Percentiles rank a stretch among this genome's conserved stretches.
Conservation (phyloP, 2,113 vertebrate species). For the Tychaedon coryphoeus region DNA sequence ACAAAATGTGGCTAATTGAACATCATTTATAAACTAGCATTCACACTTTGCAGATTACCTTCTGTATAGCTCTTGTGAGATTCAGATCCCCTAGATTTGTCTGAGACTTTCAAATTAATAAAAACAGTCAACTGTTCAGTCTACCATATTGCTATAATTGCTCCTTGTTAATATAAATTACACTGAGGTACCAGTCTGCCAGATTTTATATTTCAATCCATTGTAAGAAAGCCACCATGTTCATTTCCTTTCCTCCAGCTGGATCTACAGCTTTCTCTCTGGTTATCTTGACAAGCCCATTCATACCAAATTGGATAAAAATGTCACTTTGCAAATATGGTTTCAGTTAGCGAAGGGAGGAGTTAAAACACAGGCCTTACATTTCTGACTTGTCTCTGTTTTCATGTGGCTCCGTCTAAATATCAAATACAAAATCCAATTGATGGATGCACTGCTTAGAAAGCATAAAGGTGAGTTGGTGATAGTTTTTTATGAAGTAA, state of each 20-base stretch:
- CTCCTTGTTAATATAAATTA: not conserved
- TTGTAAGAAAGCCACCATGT: not conserved
- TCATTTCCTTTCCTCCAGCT: conserved; percentile 16
- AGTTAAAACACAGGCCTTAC: not conserved
- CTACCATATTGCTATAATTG: not conserved
- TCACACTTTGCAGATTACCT: not conserved
- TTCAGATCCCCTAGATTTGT: not conserved
- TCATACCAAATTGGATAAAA: conserved; percentile 54
- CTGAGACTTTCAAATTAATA: not conserved
- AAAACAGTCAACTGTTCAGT: not conserved
- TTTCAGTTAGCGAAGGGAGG: not conserved
- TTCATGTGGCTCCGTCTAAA: conserved; percentile 55
- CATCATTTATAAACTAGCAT: not conserved
- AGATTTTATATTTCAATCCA: not conserved
- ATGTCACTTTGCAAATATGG: conserved; percentile 43
- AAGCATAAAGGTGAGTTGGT: conserved; percentile 54
- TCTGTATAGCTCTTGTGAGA: not conserved
- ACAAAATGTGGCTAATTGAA: not conserved
- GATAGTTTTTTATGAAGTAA: not conserved
- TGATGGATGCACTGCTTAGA: conserved; percentile 49
- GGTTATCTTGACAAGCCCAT: conserved; percentile 66
- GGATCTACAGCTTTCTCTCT: conserved; percentile 59
- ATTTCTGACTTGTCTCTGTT: not conserved
- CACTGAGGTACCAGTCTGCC: not conserved
- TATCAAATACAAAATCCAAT: conserved; percentile 38